Evolutionary conservation across 2,113 vertebrate species (phyloP), one percentile per base, ranked within the genome.

Genomic region (Hymenochirus boettgeri): DNA sequence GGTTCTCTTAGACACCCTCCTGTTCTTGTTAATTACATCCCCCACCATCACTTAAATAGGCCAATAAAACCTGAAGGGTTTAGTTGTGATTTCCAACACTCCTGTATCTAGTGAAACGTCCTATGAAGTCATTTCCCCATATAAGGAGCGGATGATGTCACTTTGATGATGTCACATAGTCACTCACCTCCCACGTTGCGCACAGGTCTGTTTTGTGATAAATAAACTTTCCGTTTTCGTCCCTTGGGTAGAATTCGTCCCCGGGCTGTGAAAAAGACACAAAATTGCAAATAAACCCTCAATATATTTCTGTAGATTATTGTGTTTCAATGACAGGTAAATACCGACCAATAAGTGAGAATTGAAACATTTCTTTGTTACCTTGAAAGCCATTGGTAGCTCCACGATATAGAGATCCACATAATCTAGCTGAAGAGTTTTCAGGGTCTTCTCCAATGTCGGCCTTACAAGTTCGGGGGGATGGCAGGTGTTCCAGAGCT

Each of bases 401-500:
- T 98, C 96, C 51, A 99, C 80, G 46, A 98, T 85, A 75, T 98
- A 99, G 55, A 98, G 92, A 71, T 99, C 95, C 37, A 98, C 88
- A 0, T 97, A 97, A 73, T 95, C 91, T 12, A 98, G 72, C 62
- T 93, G 82, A 31, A 97, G 74, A 24, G 45, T 1, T 59, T 86
- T 76, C 25, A 99, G 79, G 0, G 93, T 94, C 70, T 59, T 90
- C 71, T 98, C 95, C 71, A 98, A 74, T 0, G 84, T 66, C 2
- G 91, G 93, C 9, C 86, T 87, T 26, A 99, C 96, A 69, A 92
- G 46, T 64, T 92, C 88, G 3, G 93, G 92, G 0, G 78, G 84
- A 3, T 89, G 91, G 55, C 84, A 88, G 7, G 94, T 99, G 62
- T 83, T 86, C 95, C 96, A 99, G n/a, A 98, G 82, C 96, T 99